phyloP scores from a whole-genome alignment of 2,888 invertebrate species.

The Frankliniella intonsa region DNA sequence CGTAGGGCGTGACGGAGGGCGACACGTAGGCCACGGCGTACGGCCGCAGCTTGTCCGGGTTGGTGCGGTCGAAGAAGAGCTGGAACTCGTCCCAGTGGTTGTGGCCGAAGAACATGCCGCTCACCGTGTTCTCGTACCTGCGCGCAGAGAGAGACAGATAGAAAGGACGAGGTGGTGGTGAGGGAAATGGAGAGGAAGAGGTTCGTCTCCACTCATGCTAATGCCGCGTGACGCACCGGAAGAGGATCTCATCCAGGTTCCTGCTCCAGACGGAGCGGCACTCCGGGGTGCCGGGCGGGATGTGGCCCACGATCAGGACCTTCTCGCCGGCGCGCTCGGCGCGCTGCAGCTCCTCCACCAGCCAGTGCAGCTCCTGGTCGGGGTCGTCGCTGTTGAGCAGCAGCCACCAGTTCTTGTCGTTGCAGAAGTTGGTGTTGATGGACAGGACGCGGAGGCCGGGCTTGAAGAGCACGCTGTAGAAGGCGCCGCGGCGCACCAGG shows the following conservation, averaged over 20 bases:
- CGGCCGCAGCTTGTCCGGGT: conserved; percentile 22
- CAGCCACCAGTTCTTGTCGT: conserved; percentile 31
- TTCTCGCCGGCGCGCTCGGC: conserved; percentile 29
- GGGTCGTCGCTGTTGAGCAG: conserved; percentile 31
- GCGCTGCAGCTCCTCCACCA: conserved; percentile 19
- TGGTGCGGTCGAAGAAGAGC: conserved; percentile 28
- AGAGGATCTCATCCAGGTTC: conserved; percentile 23
- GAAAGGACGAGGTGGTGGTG: neutral
- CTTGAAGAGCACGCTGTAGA: conserved; percentile 20
- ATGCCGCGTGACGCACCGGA: neutral
- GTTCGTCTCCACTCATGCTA: neutral
- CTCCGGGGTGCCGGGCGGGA: conserved; percentile 29
- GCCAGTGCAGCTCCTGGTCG: conserved; percentile 30
- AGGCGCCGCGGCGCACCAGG: conserved; percentile 27
- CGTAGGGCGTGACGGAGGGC: conserved; percentile 29
- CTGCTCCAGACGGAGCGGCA: conserved; percentile 25
- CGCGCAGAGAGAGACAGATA: neutral
- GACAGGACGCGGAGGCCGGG: conserved; percentile 30
- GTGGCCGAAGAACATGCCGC: conserved; percentile 29
- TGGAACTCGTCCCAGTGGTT: conserved; percentile 31
- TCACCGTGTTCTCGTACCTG: conserved; percentile 30
- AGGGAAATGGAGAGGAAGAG: neutral
- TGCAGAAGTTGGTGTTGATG: conserved; percentile 31
- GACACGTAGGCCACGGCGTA: conserved; percentile 27
- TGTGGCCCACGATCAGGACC: conserved; percentile 30